Base-by-base conservation (phyloP, 2,888 invertebrate genomes). In the Theristus sp. region DNA sequence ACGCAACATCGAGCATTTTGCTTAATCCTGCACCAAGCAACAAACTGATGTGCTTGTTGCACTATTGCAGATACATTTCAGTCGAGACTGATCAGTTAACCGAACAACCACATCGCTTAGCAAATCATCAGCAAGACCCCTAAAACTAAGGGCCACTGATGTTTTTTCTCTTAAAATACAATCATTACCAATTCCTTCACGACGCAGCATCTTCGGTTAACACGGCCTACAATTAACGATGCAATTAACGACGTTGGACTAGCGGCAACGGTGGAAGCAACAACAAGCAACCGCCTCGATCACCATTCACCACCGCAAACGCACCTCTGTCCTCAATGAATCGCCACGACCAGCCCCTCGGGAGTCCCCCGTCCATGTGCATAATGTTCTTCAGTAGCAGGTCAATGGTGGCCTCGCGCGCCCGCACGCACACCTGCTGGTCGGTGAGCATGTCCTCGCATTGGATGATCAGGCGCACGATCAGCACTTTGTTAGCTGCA, bases 401-500 rank as follows among this genome's bases (percentile, higher is more conserved):
- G 75, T 96, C 94, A 65, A 98, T 84, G 28, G 91, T 83, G 1
- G 89, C 86, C 79, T 98, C 94, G 67, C 96, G 81, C 46, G 88
- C 87, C 60, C 82, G 72, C 0, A 87, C 90, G 27, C 84, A 83
- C 64, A 96, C 86, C 0, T 85, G 84, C 64, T 85, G 82, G 74
- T 86, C 88, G n/a, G 87, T 89, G 57, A 88, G 82, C 65, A 87
- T 85, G 71, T 85, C 75, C 71, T 66, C 77, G 64, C 70, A 68
- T 65, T 69, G 74, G 61, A 66, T 70, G 66, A 64, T 70, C 66
- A 65, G 69, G 64, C 70, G 68, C 69, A 78, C 67, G 57, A 73
- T 67, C 62, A 66, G 65, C 6, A 75, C 65, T 64, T 69, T 73
- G 66, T 73, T 73, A 38, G 64, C 68, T 67, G n/a, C n/a, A n/a